A percentile compares a stretch with the other conserved stretches of the same genome.
Evolutionary conservation across 2,888 invertebrate genomes (phyloP).

Genomic region (Nymphalis c-album): DNA sequence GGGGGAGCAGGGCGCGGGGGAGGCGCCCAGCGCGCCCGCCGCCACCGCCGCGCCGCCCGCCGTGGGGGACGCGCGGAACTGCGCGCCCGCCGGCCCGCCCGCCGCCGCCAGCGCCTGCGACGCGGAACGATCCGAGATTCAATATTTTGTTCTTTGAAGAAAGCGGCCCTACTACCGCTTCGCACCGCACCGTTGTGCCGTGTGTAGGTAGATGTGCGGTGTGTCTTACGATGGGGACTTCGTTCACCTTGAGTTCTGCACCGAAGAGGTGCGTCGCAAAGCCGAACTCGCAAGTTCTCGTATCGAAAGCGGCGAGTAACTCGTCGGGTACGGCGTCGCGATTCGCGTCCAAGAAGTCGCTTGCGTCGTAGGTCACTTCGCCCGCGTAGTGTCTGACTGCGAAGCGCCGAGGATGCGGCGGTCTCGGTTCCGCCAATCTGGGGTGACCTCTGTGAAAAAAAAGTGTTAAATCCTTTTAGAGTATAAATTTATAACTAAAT

Average conservation of each 20-base stretch:
- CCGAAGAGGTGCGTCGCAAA: conserved; percentile 98
- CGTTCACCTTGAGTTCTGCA: conserved; percentile 87
- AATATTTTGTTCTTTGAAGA: too few relatives aligned
- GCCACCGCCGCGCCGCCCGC: conserved; percentile 96
- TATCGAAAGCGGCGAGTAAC: conserved; percentile 94
- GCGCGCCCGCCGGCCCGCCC: conserved; percentile 84
- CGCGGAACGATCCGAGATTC: too few relatives aligned
- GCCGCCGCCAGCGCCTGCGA: conserved; percentile 83
- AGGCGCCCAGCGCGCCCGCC: conserved; percentile 85
- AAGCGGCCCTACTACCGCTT: too few relatives aligned
- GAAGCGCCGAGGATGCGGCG: conserved; percentile 90
- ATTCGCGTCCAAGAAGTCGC: conserved; percentile 94
- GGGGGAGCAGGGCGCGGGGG: conserved; percentile 82
- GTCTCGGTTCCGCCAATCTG: conserved; percentile 89
- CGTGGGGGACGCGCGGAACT: conserved; percentile 88
- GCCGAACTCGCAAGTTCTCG: conserved; percentile 96
- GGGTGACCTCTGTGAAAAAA: conserved; percentile 86
- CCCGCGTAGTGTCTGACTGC: conserved; percentile 92
- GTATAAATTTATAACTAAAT: too few relatives aligned
- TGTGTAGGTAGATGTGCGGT: not conserved
- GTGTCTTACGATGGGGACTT: not conserved
- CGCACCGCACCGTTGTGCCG: too few relatives aligned
- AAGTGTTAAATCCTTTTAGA: not conserved
- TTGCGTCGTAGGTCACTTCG: conserved; percentile 92
- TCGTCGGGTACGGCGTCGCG: conserved; percentile 96